Base-by-base conservation (phyloP, 2,888 invertebrate species). In the Cephus pulcher region DNA sequence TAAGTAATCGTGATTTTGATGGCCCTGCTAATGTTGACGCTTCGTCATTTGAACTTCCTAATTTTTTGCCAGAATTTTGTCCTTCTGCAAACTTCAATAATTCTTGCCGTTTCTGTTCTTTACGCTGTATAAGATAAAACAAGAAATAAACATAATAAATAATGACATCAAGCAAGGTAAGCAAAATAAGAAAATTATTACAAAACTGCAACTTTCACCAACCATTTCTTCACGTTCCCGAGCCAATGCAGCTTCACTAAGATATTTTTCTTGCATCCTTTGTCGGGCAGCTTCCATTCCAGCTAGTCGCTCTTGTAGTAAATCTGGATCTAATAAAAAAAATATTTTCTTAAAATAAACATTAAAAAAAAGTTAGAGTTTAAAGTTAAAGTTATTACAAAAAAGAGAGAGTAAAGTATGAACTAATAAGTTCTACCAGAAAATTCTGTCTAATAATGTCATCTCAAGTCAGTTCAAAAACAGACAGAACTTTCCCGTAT, bases 241-340 rank as follows among this genome's bases (percentile, higher is more conserved):
- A 80, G 89, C 89, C 77, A 86, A 84, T 81, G 89, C 89, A 69
- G 90, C 88, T 81, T 88, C 89, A 77, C 80, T 80, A 12, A 89
- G 83, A 81, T 92, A 92, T 74, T 91, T 88, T 82, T 92, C 91
- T 83, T 93, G 93, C 88, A 93, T 89, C 78, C 86, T 90, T 81
- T 90, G 86, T 76, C 92, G 87, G 1, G 90, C 88, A 74, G 86
- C 83, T 85, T 93, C 92, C 75, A 92, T 88, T 35, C 89, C 91
- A 75, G 86, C 84, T 33, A 91, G 78, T 80, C 91, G 87, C 76
- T 89, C 86, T 56, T 86, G 85, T 40, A 90, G 84, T 73, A 92
- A 83, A 86, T 93, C 93, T 12, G 92, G 91, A 90, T 93, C 93
- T 93, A 79, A 34, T 87, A 83, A 76, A 32, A 32, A 75, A 30